Percentiles rank a stretch among this genome's conserved stretches.
phyloP scores from a whole-genome alignment of 2,888 invertebrate species.

The Noctuana brunneofusca region DNA sequence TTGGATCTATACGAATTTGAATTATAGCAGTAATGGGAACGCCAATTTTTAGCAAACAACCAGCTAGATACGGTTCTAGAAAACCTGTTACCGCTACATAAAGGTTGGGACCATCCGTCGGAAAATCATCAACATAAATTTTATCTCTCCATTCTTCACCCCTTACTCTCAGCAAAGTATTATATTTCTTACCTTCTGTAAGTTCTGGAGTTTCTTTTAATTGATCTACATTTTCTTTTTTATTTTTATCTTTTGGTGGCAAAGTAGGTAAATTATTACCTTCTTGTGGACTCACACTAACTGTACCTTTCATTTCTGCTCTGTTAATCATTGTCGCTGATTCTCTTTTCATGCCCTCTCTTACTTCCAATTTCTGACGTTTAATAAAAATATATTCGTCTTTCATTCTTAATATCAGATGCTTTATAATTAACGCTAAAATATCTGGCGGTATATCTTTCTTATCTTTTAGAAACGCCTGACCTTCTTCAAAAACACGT shows the following conservation, averaged over 20 bases:
- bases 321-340: constrained; percentile 65
- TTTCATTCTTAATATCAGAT: constrained; percentile 74
- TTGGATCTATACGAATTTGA: too few relatives aligned
- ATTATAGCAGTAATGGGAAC: constrained; percentile 68
- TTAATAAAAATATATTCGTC: constrained; percentile 69
- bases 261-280: constrained; percentile 44
- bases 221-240: constrained; percentile 47
- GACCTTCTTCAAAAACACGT: constrained; percentile 72
- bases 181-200: constrained; percentile 69
- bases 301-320: constrained; percentile 62
- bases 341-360: constrained; percentile 65
- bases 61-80: constrained; percentile 59
- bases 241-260: constrained; percentile 52
- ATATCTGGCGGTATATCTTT: constrained; percentile 69
- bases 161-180: constrained; percentile 72
- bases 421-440: constrained; percentile 68
- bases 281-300: constrained; percentile 49
- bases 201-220: constrained; percentile 43
- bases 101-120: constrained; percentile 77
- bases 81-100: constrained; percentile 81
- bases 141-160: constrained; percentile 83
- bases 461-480: constrained; percentile 66
- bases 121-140: constrained; percentile 79
- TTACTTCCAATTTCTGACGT: constrained; percentile 64
- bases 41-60: constrained; percentile 61